Percentiles rank a stretch among this genome's conserved stretches.
phyloP scores from a whole-genome alignment of 2,113 vertebrate species.

The Gobiocypris rarus region DNA sequence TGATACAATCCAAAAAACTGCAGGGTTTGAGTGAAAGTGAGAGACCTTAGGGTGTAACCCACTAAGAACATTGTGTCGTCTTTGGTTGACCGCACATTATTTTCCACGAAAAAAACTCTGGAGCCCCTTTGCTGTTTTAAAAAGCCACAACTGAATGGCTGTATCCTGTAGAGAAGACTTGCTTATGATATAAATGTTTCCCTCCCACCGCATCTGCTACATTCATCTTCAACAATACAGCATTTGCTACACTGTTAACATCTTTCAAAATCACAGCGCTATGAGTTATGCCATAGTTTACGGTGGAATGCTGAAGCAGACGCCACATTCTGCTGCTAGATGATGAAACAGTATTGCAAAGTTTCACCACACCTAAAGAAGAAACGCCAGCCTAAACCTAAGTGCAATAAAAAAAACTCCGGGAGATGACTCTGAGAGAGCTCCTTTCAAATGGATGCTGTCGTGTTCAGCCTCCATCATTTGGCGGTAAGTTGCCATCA shows the following conservation, averaged over 20 bases:
- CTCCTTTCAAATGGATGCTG: constrained; percentile 25
- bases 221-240: constrained; percentile 8
- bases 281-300: constrained; percentile 23
- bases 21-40: background rate
- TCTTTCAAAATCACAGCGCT: constrained; percentile 33
- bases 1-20: background rate
- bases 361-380: constrained; percentile 26
- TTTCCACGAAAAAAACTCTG: constrained; percentile 3
- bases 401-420: constrained; percentile 40
- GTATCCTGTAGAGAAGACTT: constrained; percentile 13
- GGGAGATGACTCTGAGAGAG: constrained; percentile 37
- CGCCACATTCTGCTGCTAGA: constrained; percentile 17
- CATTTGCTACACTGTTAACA: background rate
- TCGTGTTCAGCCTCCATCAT: constrained; percentile 47
- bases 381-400: constrained; percentile 33
- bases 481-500: constrained; percentile 32
- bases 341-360: constrained; percentile 41
- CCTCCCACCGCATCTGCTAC: constrained; percentile 2
- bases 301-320: constrained; percentile 20
- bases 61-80: constrained; percentile 8
- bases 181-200: constrained; percentile 11
- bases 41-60: constrained; percentile 16
- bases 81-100: constrained; percentile 24
- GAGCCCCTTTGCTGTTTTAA: constrained; percentile 11
- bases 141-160: constrained; percentile 21